A percentile compares a stretch with the other conserved stretches of the same genome.
Evolutionary conservation across 2,113 vertebrate genomes (phyloP).

Genomic region (Chionis minor): DNA sequence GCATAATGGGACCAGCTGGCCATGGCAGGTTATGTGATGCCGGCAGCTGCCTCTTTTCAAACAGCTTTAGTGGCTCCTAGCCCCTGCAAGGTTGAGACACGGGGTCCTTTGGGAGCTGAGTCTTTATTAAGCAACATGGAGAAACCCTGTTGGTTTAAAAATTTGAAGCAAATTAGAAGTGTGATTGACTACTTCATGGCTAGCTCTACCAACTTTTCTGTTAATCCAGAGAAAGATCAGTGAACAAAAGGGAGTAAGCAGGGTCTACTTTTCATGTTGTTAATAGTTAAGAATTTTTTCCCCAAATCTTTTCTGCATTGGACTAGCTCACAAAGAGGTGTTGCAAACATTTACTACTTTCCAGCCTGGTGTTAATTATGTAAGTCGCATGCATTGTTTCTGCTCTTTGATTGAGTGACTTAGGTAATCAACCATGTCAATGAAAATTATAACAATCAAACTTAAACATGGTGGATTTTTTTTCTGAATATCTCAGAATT

Average conservation of each 20-base stretch:
- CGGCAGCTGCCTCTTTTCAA: slow-evolving; percentile 41
- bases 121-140: slow-evolving; percentile 5
- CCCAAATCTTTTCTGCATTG: neutral
- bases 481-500: slow-evolving; percentile 31
- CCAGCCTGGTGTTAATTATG: neutral
- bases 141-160: slow-evolving; percentile 2
- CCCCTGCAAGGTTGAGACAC: neutral
- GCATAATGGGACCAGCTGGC: slow-evolving; percentile 53
- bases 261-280: neutral
- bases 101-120: slow-evolving; percentile 3
- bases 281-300: neutral
- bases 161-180: neutral
- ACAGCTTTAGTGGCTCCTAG: slow-evolving; percentile 1
- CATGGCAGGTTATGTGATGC: slow-evolving; percentile 27
- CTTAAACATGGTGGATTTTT: neutral
- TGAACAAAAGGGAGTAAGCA: neutral
- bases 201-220: neutral
- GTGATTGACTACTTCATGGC: neutral
- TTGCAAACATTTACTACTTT: neutral
- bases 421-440: neutral
- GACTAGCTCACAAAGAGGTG: neutral
- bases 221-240: neutral
- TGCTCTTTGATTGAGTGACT: neutral
- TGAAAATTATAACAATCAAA: slow-evolving; percentile 18
- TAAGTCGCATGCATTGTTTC: neutral